phyloP scores from a whole-genome alignment of 2,797 vertebrate genomes.

The Toxotes lorentzi region DNA sequence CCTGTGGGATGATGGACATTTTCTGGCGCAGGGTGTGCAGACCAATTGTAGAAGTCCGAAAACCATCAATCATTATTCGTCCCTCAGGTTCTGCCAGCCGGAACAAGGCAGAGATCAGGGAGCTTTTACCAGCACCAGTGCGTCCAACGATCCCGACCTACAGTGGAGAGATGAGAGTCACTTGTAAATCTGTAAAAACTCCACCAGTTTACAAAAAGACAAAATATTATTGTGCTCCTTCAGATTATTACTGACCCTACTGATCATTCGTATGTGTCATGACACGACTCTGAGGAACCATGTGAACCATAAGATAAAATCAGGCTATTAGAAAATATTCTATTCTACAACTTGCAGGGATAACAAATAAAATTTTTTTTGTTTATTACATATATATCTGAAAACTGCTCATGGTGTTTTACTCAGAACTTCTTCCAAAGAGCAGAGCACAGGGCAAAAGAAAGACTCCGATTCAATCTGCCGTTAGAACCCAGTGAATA shows the following conservation, averaged over 20 bases:
- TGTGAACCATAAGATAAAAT: neutral
- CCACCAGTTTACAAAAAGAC: constrained; percentile 11
- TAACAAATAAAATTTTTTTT: neutral
- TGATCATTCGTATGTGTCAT: neutral
- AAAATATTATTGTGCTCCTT: neutral
- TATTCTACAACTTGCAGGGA: neutral
- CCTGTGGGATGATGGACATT: constrained; percentile 98
- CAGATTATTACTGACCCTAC: neutral
- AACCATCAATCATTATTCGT: constrained; percentile 92
- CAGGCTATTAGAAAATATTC: neutral
- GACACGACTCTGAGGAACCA: neutral
- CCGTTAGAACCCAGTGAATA: neutral
- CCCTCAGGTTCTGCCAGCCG: constrained; percentile 94
- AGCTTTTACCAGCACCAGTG: constrained; percentile 96
- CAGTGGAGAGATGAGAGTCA: constrained; percentile 30
- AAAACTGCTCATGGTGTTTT: constrained; percentile 11
- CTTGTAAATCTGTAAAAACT: constrained; percentile 14
- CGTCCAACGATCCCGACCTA: constrained; percentile 97
- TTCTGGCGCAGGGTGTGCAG: constrained; percentile 94
- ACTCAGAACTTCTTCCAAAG: neutral
- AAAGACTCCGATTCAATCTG: neutral
- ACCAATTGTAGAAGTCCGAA: constrained; percentile 92
- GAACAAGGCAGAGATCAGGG: constrained; percentile 95
- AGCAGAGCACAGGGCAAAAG: neutral
- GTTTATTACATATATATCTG: too few relatives aligned